Percentiles rank a stretch among this genome's conserved stretches.
Conservation (phyloP, 2,888 invertebrate genomes). For the Antheraea assamensis region DNA sequence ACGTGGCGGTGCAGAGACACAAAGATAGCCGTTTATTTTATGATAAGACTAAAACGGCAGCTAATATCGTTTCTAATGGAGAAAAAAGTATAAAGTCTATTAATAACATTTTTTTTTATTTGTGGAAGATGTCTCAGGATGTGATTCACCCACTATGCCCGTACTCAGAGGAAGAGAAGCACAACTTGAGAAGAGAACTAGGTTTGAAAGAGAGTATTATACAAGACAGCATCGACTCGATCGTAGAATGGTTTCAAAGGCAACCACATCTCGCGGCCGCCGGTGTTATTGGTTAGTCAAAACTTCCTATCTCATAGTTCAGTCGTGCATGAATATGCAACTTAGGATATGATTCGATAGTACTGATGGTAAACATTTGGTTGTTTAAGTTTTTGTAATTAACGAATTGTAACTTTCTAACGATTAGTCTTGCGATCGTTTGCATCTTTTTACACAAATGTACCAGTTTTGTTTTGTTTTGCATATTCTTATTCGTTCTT, state of each 20-base stretch:
- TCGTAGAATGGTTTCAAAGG: slow-evolving; percentile 24
- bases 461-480: too few relatives aligned
- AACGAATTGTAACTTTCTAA: too few relatives aligned
- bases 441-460: too few relatives aligned
- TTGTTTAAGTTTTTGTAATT: too few relatives aligned
- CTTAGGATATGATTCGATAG: too few relatives aligned
- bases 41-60: neutral
- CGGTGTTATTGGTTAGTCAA: slow-evolving; percentile 20
- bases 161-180: slow-evolving; percentile 25
- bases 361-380: too few relatives aligned
- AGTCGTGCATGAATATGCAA: too few relatives aligned
- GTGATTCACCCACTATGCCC: slow-evolving; percentile 21
- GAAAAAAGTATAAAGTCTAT: neutral
- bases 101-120: neutral
- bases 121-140: neutral
- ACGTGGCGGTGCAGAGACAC: too few relatives aligned
- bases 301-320: neutral
- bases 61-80: neutral
- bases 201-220: slow-evolving; percentile 19
- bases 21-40: neutral
- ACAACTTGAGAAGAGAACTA: slow-evolving; percentile 17
- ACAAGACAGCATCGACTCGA: slow-evolving; percentile 18
- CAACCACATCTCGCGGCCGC: slow-evolving; percentile 27
- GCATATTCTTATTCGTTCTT: too few relatives aligned
- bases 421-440: too few relatives aligned